Conservation (phyloP, 2,888 invertebrate species). For the Troilus luridus region DNA sequence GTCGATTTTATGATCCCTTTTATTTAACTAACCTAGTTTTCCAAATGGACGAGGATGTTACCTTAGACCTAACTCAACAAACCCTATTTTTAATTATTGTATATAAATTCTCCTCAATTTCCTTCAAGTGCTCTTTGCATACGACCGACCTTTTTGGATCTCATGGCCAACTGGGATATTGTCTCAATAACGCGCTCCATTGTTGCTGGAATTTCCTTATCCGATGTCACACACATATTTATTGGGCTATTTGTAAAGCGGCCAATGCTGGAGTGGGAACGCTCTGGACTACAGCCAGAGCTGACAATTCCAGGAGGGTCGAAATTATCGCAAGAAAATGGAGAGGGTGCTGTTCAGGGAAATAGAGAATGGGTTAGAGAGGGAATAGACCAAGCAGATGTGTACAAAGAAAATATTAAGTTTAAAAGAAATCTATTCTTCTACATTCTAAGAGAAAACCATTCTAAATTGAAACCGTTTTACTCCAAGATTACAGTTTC, state of each 20-base stretch:
- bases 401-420: neutral
- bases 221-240: slow-evolving; percentile 17
- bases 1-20: too few species aligned
- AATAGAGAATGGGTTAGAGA: too few species aligned
- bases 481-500: too few species aligned
- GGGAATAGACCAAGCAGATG: neutral
- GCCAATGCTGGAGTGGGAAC: neutral
- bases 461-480: too few species aligned
- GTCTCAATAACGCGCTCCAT: neutral
- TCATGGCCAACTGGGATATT: neutral
- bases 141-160: neutral
- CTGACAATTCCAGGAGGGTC: neutral
- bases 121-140: neutral
- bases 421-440: neutral
- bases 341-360: neutral
- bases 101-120: neutral
- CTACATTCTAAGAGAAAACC: too few species aligned
- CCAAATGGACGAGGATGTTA: too few species aligned
- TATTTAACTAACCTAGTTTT: too few species aligned
- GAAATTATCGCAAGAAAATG: slow-evolving; percentile 5
- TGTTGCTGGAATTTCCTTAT: slow-evolving; percentile 13
- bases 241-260: neutral
- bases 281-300: neutral
- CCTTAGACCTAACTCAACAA: too few species aligned
- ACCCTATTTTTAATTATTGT: too few species aligned